A percentile compares a stretch with the other conserved stretches of the same genome.
Evolutionary conservation across 2,797 vertebrate species (phyloP).

Genomic region (Aldrovandia affinis): DNA sequence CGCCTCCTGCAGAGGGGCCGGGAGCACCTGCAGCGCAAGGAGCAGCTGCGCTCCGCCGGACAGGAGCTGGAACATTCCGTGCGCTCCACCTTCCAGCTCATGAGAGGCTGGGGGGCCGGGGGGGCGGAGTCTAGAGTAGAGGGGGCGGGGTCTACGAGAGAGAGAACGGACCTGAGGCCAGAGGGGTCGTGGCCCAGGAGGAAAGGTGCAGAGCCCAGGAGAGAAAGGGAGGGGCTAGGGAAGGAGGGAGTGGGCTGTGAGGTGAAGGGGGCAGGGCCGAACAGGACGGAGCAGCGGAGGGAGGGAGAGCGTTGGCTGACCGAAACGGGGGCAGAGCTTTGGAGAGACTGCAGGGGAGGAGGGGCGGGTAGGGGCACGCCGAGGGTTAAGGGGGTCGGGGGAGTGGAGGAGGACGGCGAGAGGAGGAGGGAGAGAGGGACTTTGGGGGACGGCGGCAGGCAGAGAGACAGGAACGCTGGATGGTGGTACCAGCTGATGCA

Average conservation of each 20-base stretch:
- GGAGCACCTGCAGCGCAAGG: conserved; percentile 75
- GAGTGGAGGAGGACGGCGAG: conserved; percentile 31
- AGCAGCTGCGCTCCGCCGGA: conserved; percentile 73
- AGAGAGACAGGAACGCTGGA: conserved; percentile 68
- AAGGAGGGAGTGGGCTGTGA: conserved; percentile 24
- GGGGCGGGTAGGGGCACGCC: conserved; percentile 44
- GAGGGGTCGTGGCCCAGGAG: neutral
- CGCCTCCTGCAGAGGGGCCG: conserved; percentile 76
- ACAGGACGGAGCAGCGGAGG: conserved; percentile 64
- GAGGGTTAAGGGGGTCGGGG: conserved; percentile 35
- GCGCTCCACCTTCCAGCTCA: conserved; percentile 81
- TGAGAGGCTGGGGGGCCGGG: conserved; percentile 71
- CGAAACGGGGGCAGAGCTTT: conserved; percentile 34
- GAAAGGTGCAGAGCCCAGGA: conserved; percentile 17
- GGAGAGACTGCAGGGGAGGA: conserved; percentile 38
- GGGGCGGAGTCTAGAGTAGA: conserved; percentile 34
- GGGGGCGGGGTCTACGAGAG: conserved; percentile 19
- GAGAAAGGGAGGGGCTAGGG: conserved; percentile 4
- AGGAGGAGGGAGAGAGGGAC: conserved; percentile 45
- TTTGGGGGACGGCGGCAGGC: conserved; percentile 44
- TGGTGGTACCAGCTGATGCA: conserved; percentile 78
- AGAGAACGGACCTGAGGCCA: neutral
- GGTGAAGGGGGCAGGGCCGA: conserved; percentile 43
- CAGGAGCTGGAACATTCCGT: conserved; percentile 74
- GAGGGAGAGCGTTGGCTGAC: conserved; percentile 54